These are phyloP conservation scores for Drosophila picticornis DNA, from an alignment of 2,888 invertebrate genomes.

Conservation along the genomic window DNA sequence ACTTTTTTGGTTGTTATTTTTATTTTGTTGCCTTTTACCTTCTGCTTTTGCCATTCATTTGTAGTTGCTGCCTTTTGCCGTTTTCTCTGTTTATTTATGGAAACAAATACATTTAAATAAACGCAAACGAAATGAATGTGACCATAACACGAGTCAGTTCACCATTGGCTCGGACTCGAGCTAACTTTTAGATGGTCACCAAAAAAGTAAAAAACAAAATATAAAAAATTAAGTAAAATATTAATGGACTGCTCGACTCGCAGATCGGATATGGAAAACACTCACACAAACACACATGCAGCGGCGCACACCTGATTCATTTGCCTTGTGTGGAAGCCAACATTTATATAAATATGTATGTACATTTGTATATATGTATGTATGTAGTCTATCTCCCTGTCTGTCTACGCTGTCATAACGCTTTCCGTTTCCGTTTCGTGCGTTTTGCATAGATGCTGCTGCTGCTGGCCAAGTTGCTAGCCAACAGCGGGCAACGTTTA, in stretches of 20 bases:
- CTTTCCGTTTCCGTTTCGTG: conserved; percentile 69
- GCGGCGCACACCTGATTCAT: conserved; percentile 3
- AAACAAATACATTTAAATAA: conserved; percentile 74
- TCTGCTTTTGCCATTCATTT: conserved; percentile 35
- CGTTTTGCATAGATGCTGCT: conserved; percentile 52
- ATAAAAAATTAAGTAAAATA: conserved; percentile 69
- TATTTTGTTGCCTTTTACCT: conserved; percentile 24
- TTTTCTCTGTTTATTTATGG: conserved; percentile 65
- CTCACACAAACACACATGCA: conserved; percentile 13
- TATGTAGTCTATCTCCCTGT: not conserved
- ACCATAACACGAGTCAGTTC: conserved; percentile 66
- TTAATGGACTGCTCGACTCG: conserved; percentile 71
- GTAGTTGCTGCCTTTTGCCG: conserved; percentile 8
- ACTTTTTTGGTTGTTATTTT: not conserved
- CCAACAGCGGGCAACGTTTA: conserved; percentile 38
- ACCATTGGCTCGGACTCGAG: not conserved
- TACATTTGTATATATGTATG: conserved; percentile 20
- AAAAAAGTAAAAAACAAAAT: not conserved
- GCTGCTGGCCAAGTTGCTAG: conserved; percentile 24
- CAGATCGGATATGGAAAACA: conserved; percentile 47
- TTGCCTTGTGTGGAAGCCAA: not conserved
- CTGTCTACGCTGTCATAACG: conserved; percentile 49
- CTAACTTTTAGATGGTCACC: conserved; percentile 10
- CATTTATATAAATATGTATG: not conserved
- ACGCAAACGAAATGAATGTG: conserved; percentile 56